Evolutionary conservation across 2,113 vertebrate species (phyloP), one percentile per base, ranked within the genome.

Genomic region (Perca flavescens): DNA sequence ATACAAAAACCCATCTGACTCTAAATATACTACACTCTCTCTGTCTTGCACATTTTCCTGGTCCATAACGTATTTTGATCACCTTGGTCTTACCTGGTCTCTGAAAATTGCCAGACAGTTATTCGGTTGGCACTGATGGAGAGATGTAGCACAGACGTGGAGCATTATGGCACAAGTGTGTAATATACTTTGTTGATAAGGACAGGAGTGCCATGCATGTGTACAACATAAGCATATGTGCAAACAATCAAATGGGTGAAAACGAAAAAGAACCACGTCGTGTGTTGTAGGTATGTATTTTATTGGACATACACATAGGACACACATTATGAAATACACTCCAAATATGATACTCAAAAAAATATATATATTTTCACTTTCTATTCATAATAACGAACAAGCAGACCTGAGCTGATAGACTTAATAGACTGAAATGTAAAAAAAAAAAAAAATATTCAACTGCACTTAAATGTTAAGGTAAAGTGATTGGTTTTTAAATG

Each of bases 21-120:
- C 36, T 56, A 49, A 66, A 47, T 36, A 34, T 49, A 49, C 36
- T 6, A 16, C 36, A 28, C 9, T 7, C n/a, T 54, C 14, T 13
- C 28, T 62, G 10, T 58, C 52, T 40, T 54, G 50, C 62, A 70
- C n/a, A 61, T 67, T 25, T 61, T 6, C 4, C 16, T 22, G 49
- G 34, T 49, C 62, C 36, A 40, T 46, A 46, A 82, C 53, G 50
- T 70, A 78, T 67, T 84, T 75, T 73, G 60, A 52, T 58, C 77
- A 66, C 47, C 34, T 68, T 77, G 8, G 43, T 74, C 58, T 72
- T 67, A 77, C 70, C 34, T 61, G 64, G 6, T 47, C 34, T 71
- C 60, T 74, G 46, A 74, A 75, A 82, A 70, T 49, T 69, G 40
- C n/a, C 21, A 69, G 58, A 36, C 78, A 46, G 66, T 72, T 40